Evolutionary conservation across 37 sponge, comb jelly and placozoan species (phyloP).

Genomic region (Bolinopsis microptera): DNA sequence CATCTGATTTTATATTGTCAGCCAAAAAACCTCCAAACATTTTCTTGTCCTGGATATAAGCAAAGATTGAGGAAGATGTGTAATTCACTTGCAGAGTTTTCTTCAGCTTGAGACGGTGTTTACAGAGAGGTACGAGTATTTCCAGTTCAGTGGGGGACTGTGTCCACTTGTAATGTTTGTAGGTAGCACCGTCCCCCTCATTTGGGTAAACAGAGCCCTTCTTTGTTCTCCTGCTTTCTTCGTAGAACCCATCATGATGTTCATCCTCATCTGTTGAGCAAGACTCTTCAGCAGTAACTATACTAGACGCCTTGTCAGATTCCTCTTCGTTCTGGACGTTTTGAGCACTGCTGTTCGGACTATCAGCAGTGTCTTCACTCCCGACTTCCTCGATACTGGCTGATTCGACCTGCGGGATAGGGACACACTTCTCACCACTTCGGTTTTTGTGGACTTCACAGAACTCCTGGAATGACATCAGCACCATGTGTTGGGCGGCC

Average conservation of each 20-base stretch:
- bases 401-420: background rate
- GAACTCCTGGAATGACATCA: background rate
- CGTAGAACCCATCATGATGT: background rate
- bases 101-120: background rate
- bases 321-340: too few relatives aligned
- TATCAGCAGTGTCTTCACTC: too few relatives aligned
- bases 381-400: background rate
- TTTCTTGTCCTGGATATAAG: background rate
- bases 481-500: background rate
- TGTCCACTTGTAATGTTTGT: conserved; percentile 14
- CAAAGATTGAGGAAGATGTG: background rate
- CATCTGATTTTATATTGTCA: conserved; percentile 9
- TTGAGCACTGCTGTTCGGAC: too few relatives aligned
- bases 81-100: background rate
- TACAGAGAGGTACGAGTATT: background rate
- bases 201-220: conserved; percentile 14
- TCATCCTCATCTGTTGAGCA: too few relatives aligned
- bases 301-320: too few relatives aligned
- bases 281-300: too few relatives aligned
- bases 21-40: background rate
- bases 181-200: background rate
- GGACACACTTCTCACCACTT: background rate
- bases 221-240: background rate
- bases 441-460: background rate
- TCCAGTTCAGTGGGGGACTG: background rate